Percentiles rank a stretch among this genome's conserved stretches.
Conservation (phyloP, 2,113 vertebrate genomes). For the Nyctereutes procyonoides region DNA sequence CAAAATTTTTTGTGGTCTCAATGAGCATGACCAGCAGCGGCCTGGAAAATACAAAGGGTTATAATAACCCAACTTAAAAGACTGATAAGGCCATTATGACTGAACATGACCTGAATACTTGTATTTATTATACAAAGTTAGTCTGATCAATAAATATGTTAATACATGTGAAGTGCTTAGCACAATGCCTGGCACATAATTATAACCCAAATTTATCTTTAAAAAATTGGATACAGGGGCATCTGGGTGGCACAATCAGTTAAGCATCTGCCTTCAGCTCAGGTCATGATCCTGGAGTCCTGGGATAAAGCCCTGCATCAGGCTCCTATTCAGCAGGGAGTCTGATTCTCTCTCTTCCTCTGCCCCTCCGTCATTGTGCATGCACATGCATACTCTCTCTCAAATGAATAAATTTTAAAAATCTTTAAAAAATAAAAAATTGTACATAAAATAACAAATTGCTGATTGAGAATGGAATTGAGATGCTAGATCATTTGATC, state of each 20-base stretch:
- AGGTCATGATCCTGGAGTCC: background rate
- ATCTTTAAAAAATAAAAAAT: background rate
- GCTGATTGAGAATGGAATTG: background rate
- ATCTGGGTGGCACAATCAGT: background rate
- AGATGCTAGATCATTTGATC: background rate
- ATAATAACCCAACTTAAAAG: background rate
- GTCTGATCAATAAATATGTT: background rate
- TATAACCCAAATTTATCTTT: background rate
- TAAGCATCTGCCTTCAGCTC: background rate
- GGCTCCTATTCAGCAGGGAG: background rate
- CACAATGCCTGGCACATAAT: background rate
- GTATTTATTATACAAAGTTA: background rate
- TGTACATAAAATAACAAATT: background rate
- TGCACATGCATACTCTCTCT: background rate
- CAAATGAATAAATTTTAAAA: background rate
- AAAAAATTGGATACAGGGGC: background rate
- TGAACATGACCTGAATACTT: background rate
- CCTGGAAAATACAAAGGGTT: background rate
- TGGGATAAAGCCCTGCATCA: background rate
- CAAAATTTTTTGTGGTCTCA: background rate
- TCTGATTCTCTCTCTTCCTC: background rate
- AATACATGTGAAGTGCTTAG: background rate
- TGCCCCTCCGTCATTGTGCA: background rate
- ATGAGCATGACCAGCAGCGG: background rate
- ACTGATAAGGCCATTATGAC: background rate